These are phyloP conservation scores for Halocynthia aurantium DNA, from an alignment of 23 tunicate genomes.

Conservation along the genomic window DNA sequence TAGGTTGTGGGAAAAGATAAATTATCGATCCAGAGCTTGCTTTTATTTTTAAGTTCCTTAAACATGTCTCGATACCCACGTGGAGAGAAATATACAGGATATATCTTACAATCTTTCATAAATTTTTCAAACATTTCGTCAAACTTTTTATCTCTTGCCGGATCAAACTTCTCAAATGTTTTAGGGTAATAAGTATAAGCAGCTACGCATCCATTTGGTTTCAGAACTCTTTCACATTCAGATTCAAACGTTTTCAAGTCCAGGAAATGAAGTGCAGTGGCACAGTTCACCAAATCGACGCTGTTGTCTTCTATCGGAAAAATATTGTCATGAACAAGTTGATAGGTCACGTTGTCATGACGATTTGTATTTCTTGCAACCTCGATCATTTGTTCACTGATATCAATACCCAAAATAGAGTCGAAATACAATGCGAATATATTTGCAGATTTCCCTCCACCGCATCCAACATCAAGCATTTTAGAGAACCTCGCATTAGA, in stretches of 20 bases:
- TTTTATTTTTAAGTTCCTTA: no score
- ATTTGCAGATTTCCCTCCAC: no score
- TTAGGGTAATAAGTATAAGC: neutral
- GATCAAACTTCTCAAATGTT: no score
- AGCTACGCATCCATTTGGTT: neutral
- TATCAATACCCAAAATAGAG: neutral
- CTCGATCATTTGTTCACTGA: neutral
- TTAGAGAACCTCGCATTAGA: neutral
- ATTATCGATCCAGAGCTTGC: no score
- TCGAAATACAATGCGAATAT: neutral
- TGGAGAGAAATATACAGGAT: no score
- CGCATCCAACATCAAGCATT: neutral
- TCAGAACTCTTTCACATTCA: slow-evolving; percentile 1
- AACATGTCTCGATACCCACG: no score
- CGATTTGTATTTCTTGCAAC: neutral
- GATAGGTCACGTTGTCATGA: neutral
- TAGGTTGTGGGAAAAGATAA: no score
- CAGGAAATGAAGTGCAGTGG: neutral
- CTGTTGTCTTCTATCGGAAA: neutral
- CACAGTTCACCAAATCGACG: neutral
- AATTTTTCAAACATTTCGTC: no score
- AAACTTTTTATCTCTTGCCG: no score
- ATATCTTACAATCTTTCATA: no score
- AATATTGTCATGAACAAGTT: slow-evolving; percentile 1
- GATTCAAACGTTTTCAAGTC: neutral